A percentile compares a stretch with the other conserved stretches of the same genome.
Evolutionary conservation across 2,113 vertebrate species (phyloP).

Genomic region (Physeter macrocephalus): DNA sequence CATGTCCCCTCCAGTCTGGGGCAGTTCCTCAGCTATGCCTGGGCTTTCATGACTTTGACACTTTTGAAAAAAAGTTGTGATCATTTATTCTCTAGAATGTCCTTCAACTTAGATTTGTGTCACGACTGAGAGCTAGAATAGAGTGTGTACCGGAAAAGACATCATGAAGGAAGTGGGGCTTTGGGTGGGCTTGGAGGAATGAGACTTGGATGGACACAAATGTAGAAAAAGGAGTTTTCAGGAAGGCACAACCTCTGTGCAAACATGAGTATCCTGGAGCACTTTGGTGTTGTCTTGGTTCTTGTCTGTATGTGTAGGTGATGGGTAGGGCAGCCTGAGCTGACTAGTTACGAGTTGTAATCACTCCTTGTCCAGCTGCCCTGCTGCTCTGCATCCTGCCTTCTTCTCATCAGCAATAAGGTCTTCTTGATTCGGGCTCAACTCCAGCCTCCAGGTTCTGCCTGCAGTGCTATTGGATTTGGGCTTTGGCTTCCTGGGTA

Average conservation of each 20-base stretch:
- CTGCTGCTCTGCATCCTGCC: background rate
- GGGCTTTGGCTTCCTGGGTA: background rate
- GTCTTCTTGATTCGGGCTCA: background rate
- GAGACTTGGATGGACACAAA: background rate
- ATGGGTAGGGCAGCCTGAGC: background rate
- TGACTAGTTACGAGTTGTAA: background rate
- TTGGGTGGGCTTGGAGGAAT: background rate
- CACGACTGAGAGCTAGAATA: background rate
- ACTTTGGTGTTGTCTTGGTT: background rate
- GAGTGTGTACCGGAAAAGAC: background rate
- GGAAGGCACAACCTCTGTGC: background rate
- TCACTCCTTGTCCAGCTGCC: background rate
- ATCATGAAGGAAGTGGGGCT: background rate
- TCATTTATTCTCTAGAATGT: background rate
- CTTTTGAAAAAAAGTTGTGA: background rate
- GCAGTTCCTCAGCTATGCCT: background rate
- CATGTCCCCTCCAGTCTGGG: background rate
- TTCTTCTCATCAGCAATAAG: background rate
- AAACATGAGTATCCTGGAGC: background rate
- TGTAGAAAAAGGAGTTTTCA: background rate
- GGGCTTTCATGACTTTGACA: background rate
- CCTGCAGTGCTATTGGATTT: background rate
- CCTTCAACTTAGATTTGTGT: background rate
- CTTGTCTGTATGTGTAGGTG: background rate
- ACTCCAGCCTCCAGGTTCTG: background rate